phyloP scores from a whole-genome alignment of 2,888 invertebrate genomes.

The Ophion obscuratus region DNA sequence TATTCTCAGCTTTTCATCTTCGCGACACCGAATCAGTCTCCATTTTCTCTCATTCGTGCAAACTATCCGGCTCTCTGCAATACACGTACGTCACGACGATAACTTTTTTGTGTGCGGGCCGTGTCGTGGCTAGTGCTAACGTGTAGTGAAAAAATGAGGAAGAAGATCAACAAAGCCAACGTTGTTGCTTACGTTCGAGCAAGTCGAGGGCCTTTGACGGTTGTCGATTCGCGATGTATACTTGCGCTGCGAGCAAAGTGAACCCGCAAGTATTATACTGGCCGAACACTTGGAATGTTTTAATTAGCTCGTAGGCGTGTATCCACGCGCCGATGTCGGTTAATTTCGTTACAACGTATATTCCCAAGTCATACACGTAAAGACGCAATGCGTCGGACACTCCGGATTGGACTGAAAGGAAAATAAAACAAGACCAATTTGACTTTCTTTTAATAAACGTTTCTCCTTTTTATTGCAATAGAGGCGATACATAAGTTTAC shows the following conservation, averaged over 20 bases:
- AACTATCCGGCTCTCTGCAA: conserved; percentile 75
- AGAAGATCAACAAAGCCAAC: background rate
- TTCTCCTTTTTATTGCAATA: conserved; percentile 57
- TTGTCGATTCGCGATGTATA: conserved; percentile 77
- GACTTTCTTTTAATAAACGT: conserved; percentile 45
- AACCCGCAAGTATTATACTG: conserved; percentile 69
- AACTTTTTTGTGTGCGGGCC: background rate
- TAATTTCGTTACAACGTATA: conserved; percentile 73
- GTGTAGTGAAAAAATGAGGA: background rate
- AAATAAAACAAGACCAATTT: conserved; percentile 58
- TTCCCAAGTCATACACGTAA: conserved; percentile 71
- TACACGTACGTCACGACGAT: background rate
- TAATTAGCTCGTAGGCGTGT: conserved; percentile 74
- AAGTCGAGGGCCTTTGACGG: conserved; percentile 74
- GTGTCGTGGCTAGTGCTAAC: background rate
- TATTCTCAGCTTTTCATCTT: conserved; percentile 70
- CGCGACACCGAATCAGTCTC: conserved; percentile 66
- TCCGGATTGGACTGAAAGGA: conserved; percentile 74
- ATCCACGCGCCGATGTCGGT: conserved; percentile 74
- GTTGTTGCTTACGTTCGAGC: conserved; percentile 75
- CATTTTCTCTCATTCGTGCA: conserved; percentile 71
- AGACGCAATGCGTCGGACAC: conserved; percentile 58
- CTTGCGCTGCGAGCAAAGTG: conserved; percentile 75
- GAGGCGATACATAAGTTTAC: conserved; percentile 45
- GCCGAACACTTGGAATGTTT: conserved; percentile 67